Base-by-base conservation (phyloP, 2,797 vertebrate species). In the Anas flavirostris region DNA sequence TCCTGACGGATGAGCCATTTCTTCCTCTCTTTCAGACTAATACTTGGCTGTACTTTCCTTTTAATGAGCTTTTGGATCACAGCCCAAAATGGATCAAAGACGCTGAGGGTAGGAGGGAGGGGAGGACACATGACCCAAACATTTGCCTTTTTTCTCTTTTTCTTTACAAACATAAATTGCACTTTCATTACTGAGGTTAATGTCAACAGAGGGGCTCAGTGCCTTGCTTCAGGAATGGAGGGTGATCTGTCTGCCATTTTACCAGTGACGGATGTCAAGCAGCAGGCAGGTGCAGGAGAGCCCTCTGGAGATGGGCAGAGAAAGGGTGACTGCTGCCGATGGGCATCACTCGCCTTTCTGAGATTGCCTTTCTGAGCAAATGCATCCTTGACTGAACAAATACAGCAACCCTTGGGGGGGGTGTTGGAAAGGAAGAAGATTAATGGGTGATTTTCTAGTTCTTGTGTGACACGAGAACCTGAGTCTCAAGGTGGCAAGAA, bases 41-140 rank as follows among this genome's bases (percentile, higher is more conserved):
- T 76, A 64, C 43, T 93, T 95, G 93, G 75, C 95, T 93, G 88
- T 85, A 86, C 95, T 97, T 97, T 91, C 88, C 73, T 97, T 94
- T 91, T 95, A 98, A 97, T 96, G 96, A 97, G 93, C 74, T 88
- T 95, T 96, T 97, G 97, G 95, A 95, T 31, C 44, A 41, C 81
- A 67, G 88, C 96, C 95, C 75, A 84, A 94, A 78, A 55, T 64
- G 77, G 88, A 93, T 95, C 96, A 95, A 96, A 97, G 93, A 50
- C 82, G 77, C 66, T 58, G 84, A 46, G 50, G 44, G 12, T 48
- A 75, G 17, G 25, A 70, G 83, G 69, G 62, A 33, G 0, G 0
- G 25, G 63, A 59, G 60, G 67, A 67, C 63, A 66, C 41, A 73
- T 23, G 53, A 84, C 52, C 82, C 69, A 72, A 79, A 82, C 39